Percentiles rank a stretch among this genome's conserved stretches.
Conservation (phyloP, 53 echinoderm and acorn worm species). For the Echinarachnius parma region DNA sequence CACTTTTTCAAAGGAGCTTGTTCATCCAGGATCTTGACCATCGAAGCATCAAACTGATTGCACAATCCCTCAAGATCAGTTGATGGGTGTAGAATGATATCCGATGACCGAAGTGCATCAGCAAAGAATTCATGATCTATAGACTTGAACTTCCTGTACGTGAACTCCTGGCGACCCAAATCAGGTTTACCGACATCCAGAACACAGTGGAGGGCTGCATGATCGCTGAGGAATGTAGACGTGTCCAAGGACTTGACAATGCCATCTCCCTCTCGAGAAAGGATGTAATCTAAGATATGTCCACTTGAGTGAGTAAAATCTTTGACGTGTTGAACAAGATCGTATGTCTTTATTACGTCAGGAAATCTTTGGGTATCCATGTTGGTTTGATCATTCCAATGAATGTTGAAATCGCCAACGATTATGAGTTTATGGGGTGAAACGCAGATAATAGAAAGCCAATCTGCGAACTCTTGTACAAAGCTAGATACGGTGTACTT, state of each 20-base stretch:
- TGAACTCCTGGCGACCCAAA: not conserved
- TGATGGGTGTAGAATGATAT: not conserved
- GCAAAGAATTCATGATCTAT: too few species aligned
- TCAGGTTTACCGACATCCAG: not conserved
- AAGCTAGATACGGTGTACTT: not conserved
- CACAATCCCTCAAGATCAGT: not conserved
- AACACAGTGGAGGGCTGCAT: conserved; percentile 21
- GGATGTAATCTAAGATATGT: conserved; percentile 10
- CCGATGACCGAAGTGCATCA: not conserved
- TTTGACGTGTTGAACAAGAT: not conserved
- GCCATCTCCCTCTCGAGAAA: conserved; percentile 1
- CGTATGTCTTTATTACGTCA: not conserved
- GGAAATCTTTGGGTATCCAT: conserved; percentile 5
- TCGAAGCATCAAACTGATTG: too few species aligned
- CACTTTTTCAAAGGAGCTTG: not conserved
- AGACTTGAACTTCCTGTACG: not conserved
- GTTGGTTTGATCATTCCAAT: not conserved
- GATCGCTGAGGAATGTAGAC: conserved; percentile 17
- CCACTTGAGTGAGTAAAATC: not conserved
- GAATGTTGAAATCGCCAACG: not conserved
- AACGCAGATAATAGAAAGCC: not conserved
- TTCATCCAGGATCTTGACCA: too few species aligned
- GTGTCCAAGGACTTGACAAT: not conserved
- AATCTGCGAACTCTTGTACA: conserved; percentile 17
- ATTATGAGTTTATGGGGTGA: conserved; percentile 3